phyloP scores from a whole-genome alignment of 2,797 vertebrate genomes.

The Sebastes nivosus region DNA sequence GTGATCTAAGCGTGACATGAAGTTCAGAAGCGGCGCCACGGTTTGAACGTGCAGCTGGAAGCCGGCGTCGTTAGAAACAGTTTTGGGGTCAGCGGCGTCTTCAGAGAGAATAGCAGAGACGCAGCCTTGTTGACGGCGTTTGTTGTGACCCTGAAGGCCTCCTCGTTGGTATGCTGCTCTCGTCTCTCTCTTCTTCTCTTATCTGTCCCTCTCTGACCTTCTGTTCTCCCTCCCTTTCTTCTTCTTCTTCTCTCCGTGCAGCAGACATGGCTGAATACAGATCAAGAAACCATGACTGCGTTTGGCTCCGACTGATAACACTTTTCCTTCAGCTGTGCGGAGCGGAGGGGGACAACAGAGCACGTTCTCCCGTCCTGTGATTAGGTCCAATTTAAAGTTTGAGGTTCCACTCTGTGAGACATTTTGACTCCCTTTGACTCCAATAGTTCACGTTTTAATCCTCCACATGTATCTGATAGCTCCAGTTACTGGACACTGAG shows the following conservation, averaged over 20 bases:
- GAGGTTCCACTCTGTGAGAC: neutral
- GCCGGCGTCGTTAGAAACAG: neutral
- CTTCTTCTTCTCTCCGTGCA: neutral
- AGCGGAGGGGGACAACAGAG: neutral
- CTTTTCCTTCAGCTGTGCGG: neutral
- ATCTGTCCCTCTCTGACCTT: constrained; percentile 22
- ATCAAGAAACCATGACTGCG: neutral
- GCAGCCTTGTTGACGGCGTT: neutral
- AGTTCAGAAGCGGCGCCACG: neutral
- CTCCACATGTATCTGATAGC: neutral
- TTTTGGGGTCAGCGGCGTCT: constrained; percentile 4
- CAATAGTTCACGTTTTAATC: neutral
- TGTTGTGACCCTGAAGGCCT: constrained; percentile 42
- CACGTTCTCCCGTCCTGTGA: neutral
- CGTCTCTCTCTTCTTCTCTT: constrained; percentile 25
- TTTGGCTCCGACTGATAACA: neutral
- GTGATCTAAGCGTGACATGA: neutral
- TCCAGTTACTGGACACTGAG: neutral
- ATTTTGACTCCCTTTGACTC: neutral
- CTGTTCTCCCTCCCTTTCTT: neutral
- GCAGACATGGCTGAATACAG: constrained; percentile 28
- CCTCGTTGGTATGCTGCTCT: constrained; percentile 45
- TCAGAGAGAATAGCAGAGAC: constrained; percentile 31
- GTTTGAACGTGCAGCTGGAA: neutral
- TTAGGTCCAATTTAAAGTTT: neutral